Conservation (phyloP, 2,113 vertebrate species). For the Corythaeola cristata region DNA sequence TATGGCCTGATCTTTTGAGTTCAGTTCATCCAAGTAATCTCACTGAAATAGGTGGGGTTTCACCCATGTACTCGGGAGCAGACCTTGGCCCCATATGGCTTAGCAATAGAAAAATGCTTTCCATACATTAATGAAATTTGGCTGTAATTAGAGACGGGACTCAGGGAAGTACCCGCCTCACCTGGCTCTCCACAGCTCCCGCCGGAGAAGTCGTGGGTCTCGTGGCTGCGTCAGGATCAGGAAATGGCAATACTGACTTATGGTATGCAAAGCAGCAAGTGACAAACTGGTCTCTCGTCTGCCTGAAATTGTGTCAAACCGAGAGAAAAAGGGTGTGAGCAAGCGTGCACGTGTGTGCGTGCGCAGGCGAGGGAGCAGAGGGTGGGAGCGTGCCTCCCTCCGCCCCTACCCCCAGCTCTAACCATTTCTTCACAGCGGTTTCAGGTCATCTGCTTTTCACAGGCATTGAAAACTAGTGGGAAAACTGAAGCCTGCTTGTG, state of each 20-base stretch:
- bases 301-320: neutral
- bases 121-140: neutral
- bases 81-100: neutral
- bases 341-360: rapidly evolving
- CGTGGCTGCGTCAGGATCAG: neutral
- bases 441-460: conserved; percentile 20
- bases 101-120: neutral
- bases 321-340: neutral
- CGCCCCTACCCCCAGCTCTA: neutral
- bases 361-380: rapidly evolving
- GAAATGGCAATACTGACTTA: neutral
- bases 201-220: rapidly evolving
- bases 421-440: neutral
- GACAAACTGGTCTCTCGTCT: neutral
- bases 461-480: conserved; percentile 33
- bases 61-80: neutral
- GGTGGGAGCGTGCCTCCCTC: neutral
- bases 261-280: neutral
- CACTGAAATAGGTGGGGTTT: conserved; percentile 9
- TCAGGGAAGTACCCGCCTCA: neutral
- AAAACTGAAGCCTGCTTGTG: conserved; percentile 30
- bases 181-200: neutral
- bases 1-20: conserved; percentile 50
- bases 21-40: conserved; percentile 22
- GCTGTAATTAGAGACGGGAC: neutral